Percentiles rank a stretch among this genome's conserved stretches.
These are phyloP conservation scores for Urocyon cinereoargenteus DNA, from an alignment of 2,797 vertebrate species.

Conservation along the genomic window DNA sequence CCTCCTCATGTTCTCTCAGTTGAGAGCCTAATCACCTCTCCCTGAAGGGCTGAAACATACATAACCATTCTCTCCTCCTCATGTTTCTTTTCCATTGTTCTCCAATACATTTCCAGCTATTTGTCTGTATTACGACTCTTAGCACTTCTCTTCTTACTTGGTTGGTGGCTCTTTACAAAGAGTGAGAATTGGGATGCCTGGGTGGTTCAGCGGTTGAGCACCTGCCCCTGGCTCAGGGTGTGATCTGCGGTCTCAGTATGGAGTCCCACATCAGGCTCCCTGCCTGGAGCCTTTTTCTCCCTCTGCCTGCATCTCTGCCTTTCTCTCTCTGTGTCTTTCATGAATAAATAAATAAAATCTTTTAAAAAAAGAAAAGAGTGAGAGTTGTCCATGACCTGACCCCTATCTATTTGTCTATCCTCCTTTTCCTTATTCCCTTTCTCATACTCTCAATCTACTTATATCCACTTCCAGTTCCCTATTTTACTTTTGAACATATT, in stretches of 20 bases:
- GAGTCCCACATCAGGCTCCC: too few species aligned
- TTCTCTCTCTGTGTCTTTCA: too few species aligned
- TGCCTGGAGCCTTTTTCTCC: too few species aligned
- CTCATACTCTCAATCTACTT: neutral
- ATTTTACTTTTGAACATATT: neutral
- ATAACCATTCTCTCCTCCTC: neutral
- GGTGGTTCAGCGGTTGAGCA: too few species aligned
- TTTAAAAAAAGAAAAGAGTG: neutral
- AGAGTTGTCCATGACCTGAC: neutral
- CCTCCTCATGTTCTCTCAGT: neutral
- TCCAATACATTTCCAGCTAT: neutral
- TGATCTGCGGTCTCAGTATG: too few species aligned
- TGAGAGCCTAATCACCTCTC: neutral
- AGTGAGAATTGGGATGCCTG: neutral
- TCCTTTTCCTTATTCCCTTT: neutral
- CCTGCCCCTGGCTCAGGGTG: too few species aligned
- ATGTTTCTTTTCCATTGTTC: neutral
- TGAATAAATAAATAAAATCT: too few species aligned
- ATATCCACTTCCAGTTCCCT: neutral
- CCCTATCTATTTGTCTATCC: neutral
- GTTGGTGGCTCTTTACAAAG: neutral
- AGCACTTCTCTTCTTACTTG: neutral
- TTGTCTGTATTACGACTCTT: neutral
- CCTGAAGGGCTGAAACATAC: neutral
- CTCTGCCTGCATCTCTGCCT: too few species aligned